Base-by-base conservation (phyloP, 2,113 vertebrate genomes). In the Atrichornis clamosus region DNA sequence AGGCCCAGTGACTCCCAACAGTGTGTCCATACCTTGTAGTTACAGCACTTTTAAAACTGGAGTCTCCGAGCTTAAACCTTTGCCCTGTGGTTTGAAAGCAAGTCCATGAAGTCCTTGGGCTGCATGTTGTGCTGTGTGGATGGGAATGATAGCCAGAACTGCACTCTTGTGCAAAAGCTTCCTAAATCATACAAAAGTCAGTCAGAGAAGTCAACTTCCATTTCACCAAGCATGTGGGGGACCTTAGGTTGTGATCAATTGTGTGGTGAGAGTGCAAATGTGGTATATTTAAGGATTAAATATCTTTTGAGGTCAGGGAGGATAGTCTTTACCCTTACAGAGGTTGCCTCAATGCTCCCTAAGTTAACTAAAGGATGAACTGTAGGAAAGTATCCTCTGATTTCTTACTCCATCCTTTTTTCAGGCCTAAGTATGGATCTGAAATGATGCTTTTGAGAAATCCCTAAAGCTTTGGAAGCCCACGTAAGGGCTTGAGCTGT, bases 71-170 rank as follows among this genome's bases (percentile, higher is more conserved):
- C 28, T 52, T 76, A 90, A 76, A 37, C 5, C 8, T 56, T 64
- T 89, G 53, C 46, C 22, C 49, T 83, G 16, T 69, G 56, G 32
- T 76, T 79, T 69, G 49, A 62, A 86, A 82, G 16, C 35, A 27
- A 27, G 13, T 88, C 86, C 0, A 0, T 2, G 4, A 70, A 49
- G 53, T 83, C 37, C 49, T 53, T 6, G 4, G 33, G 22, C 56
- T 80, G 28, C 0, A 0, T 37, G 19, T 64, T 84, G 53, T 73
- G 26, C 13, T 3, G 0, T 13, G 24, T 7, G 3, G n/a, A 30
- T 83, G 41, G 72, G 63, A 72, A 35, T 1, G 2, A 16, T 17
- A 88, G 41, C 23, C 49, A 76, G 53, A 88, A 59, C 33, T 55
- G n/a, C 47, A 30, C 6, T 82, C 39, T 8, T 65, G 33, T 22